phyloP scores from a whole-genome alignment of 2,888 invertebrate species.

The Clusia tigrina region DNA sequence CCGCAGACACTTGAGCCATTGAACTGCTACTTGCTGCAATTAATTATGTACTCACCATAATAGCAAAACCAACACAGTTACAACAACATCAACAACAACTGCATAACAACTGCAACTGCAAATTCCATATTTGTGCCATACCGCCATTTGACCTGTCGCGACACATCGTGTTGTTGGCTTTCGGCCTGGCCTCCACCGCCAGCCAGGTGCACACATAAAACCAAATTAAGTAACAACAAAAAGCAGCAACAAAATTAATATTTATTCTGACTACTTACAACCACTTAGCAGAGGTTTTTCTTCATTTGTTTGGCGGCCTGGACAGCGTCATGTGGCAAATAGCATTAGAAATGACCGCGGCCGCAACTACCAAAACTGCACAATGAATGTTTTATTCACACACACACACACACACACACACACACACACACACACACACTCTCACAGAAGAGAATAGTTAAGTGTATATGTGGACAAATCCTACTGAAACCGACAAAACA shows the following conservation, averaged over 20 bases:
- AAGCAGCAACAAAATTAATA: not conserved
- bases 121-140: constrained; percentile 21
- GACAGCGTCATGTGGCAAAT: no score
- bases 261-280: constrained; percentile 4
- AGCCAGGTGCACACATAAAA: constrained; percentile 20
- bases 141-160: constrained; percentile 20
- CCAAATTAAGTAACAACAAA: no score
- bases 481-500: no score
- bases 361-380: no score
- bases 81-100: constrained; percentile 18
- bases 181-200: not conserved
- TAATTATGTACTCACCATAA: no score
- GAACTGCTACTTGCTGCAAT: no score
- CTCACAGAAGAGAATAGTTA: not conserved
- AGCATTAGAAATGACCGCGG: no score
- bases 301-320: no score
- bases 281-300: constrained; percentile 14
- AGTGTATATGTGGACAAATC: no score
- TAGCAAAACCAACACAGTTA: constrained; percentile 26
- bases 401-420: no score
- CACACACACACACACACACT: not conserved
- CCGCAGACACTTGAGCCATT: no score
- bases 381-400: no score
- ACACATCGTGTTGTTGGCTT: not conserved
- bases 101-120: constrained; percentile 18